Conservation (phyloP, 2,888 invertebrate species). For the Tiliacea aurago region DNA sequence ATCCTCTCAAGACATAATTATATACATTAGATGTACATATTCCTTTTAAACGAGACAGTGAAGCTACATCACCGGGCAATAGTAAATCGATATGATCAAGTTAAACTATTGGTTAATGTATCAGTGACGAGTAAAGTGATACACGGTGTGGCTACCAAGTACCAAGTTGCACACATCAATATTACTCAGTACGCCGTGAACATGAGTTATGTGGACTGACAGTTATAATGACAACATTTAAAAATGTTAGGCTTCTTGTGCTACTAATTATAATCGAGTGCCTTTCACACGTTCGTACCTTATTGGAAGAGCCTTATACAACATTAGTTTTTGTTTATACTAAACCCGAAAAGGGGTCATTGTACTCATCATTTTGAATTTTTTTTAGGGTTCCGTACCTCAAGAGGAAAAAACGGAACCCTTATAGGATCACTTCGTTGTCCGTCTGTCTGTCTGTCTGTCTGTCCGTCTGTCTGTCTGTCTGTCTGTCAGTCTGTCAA, state of each 20-base stretch:
- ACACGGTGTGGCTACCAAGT: conserved; percentile 80
- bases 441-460: too few relatives aligned
- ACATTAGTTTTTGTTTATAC: too few relatives aligned
- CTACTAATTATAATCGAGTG: not conserved
- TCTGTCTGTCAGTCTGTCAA: too few relatives aligned
- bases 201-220: conserved; percentile 66
- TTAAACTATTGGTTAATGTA: conserved; percentile 89
- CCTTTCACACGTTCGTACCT: not conserved
- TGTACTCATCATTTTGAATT: too few relatives aligned
- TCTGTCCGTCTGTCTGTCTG: too few relatives aligned
- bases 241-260: conserved; percentile 30
- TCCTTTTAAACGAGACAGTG: conserved; percentile 66
- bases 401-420: too few relatives aligned
- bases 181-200: conserved; percentile 57
- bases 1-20: conserved; percentile 49
- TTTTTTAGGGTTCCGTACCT: too few relatives aligned
- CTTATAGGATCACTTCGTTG: too few relatives aligned
- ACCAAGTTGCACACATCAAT: conserved; percentile 78
- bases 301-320: not conserved
- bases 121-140: conserved; percentile 85
- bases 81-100: conserved; percentile 85
- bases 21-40: conserved; percentile 48
- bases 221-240: conserved; percentile 60
- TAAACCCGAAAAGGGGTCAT: too few relatives aligned
- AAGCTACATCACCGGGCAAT: conserved; percentile 80